phyloP scores from a whole-genome alignment of 2,888 invertebrate genomes.

The Agrotis segetum region DNA sequence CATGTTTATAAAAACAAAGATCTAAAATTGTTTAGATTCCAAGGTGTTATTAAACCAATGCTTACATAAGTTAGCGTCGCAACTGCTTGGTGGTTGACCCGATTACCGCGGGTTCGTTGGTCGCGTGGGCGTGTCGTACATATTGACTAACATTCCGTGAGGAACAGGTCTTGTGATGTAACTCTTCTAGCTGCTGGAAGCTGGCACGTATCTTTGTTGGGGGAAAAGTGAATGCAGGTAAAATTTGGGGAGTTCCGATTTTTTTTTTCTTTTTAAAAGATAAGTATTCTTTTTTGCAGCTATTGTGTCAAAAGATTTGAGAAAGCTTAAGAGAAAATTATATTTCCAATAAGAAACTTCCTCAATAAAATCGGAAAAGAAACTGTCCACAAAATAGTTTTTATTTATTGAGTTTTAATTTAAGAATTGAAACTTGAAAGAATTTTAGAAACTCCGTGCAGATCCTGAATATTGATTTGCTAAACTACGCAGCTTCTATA shows the following conservation, averaged over 20 bases:
- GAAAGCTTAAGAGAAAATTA: too few relatives aligned
- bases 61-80: slow-evolving; percentile 56
- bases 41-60: slow-evolving; percentile 40
- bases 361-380: not conserved
- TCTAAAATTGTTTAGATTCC: slow-evolving; percentile 8
- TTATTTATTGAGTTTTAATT: not conserved
- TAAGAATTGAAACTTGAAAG: not conserved
- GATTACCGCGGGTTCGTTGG: slow-evolving; percentile 77
- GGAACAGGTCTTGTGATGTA: slow-evolving; percentile 48
- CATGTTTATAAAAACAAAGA: slow-evolving; percentile 24
- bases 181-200: slow-evolving; percentile 12
- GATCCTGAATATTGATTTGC: not conserved
- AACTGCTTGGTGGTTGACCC: slow-evolving; percentile 71
- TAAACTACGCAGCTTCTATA: slow-evolving; percentile 5
- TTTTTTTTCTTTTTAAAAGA: too few relatives aligned
- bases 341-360: not conserved
- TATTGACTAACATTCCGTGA: slow-evolving; percentile 57
- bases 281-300: too few relatives aligned
- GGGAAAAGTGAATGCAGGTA: not conserved
- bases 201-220: not conserved
- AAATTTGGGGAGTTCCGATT: accelerated
- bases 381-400: not conserved
- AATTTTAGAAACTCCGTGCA: not conserved
- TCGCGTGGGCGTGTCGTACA: slow-evolving; percentile 77
- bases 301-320: too few relatives aligned